Percentiles rank a stretch among this genome's conserved stretches.
phyloP scores from a whole-genome alignment of 2,797 vertebrate species.

The Coregonus ussuriensis region DNA sequence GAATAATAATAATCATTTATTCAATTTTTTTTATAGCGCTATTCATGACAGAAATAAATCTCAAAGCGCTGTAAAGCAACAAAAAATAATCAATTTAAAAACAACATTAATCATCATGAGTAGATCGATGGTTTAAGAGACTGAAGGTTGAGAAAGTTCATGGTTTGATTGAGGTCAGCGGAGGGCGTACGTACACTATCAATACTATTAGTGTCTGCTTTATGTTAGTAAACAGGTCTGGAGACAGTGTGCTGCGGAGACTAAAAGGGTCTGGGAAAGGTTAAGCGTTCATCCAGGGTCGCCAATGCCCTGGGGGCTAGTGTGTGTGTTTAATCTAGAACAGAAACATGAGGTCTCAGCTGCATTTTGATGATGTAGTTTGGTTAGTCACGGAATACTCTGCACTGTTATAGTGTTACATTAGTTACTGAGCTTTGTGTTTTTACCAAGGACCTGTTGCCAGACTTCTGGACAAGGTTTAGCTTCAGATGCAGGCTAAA shows the following conservation, averaged over 20 bases:
- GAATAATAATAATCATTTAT: background rate
- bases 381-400: background rate
- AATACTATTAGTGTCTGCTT: background rate
- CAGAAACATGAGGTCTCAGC: background rate
- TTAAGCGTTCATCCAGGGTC: conserved; percentile 19
- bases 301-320: conserved; percentile 11
- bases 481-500: background rate
- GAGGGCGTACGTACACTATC: no score
- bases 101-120: no score
- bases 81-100: no score
- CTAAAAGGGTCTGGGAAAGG: conserved; percentile 18
- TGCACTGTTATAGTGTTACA: conserved; percentile 7
- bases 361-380: background rate
- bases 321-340: conserved; percentile 8
- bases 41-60: no score
- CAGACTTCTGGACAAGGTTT: conserved; percentile 18
- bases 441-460: conserved; percentile 20
- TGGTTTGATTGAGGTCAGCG: no score
- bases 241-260: conserved; percentile 6
- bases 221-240: background rate
- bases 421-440: background rate
- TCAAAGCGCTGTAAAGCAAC: no score
- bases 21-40: no score
- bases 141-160: no score
- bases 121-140: no score